Conservation (phyloP, 2,888 invertebrate genomes). For the Macrostomum cliftonense region DNA sequence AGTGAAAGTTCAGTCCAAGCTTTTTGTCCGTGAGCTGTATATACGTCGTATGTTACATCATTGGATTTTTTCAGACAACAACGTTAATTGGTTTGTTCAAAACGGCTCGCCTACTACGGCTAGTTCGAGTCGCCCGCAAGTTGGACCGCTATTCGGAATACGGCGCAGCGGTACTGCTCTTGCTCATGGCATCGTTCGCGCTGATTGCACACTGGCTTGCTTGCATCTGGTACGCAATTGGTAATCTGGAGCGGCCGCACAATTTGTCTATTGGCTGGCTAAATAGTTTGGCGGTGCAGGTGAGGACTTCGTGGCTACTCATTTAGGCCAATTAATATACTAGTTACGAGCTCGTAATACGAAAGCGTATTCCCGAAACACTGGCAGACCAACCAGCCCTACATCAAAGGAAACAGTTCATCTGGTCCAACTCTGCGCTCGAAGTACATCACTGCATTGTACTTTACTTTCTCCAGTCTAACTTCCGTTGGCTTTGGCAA, state of each 20-base stretch:
- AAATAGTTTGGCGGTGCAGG: no score
- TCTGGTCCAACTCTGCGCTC: slow-evolving; percentile 50
- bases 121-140: slow-evolving; percentile 92
- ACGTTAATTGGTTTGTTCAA: slow-evolving; percentile 95
- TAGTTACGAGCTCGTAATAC: no score
- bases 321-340: no score
- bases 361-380: no score
- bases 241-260: slow-evolving; percentile 49
- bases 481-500: slow-evolving; percentile 99
- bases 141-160: slow-evolving; percentile 97
- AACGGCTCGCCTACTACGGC: slow-evolving; percentile 79
- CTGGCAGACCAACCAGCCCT: slow-evolving; percentile 62
- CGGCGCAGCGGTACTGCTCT: slow-evolving; percentile 93
- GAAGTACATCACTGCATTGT: slow-evolving; percentile 72
- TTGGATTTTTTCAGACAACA: slow-evolving; percentile 9
- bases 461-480: slow-evolving; percentile 99
- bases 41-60: no score
- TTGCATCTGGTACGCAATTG: slow-evolving; percentile 94
- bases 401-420: slow-evolving; percentile 45
- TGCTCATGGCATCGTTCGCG: slow-evolving; percentile 89
- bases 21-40: no score
- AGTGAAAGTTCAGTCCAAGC: no score
- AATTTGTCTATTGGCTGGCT: slow-evolving; percentile 72
- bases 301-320: no score
- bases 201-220: slow-evolving; percentile 96